phyloP scores from a whole-genome alignment of 2,888 invertebrate species.

The Drosophila acutilabella region DNA sequence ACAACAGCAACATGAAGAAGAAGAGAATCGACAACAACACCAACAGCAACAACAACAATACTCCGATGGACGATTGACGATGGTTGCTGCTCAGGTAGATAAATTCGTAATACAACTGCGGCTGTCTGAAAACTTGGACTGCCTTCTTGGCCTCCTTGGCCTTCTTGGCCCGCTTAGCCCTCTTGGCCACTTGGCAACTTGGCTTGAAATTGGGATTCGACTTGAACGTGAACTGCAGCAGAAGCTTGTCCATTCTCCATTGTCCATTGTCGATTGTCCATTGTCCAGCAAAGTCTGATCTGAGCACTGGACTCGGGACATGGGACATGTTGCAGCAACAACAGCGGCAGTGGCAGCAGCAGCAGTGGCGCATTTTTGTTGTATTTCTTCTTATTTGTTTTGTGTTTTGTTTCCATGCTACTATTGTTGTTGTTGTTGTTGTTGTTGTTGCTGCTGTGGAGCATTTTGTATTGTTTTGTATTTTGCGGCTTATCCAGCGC shows the following conservation, averaged over 20 bases:
- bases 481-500: constrained; percentile 75
- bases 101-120: constrained; percentile 79
- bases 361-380: constrained; percentile 42
- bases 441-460: constrained; percentile 45
- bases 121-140: constrained; percentile 55
- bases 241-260: constrained; percentile 56
- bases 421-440: constrained; percentile 20
- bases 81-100: constrained; percentile 81
- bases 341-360: constrained; percentile 2
- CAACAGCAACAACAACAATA: constrained; percentile 38
- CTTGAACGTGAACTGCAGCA: constrained; percentile 23
- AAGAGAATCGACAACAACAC: constrained; percentile 38
- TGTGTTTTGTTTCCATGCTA: constrained; percentile 5
- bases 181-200: constrained; percentile 8
- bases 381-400: constrained; percentile 31
- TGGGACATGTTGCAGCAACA: constrained; percentile 69
- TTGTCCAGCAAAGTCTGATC: constrained; percentile 33
- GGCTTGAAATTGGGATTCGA: neutral
- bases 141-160: constrained; percentile 33
- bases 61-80: constrained; percentile 77
- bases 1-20: constrained; percentile 30
- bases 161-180: neutral
- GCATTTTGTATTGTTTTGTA: constrained; percentile 78
- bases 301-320: constrained; percentile 70
- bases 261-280: constrained; percentile 20